These are phyloP conservation scores for Torymus auratus DNA, from an alignment of 2,888 invertebrate species.

Conservation along the genomic window DNA sequence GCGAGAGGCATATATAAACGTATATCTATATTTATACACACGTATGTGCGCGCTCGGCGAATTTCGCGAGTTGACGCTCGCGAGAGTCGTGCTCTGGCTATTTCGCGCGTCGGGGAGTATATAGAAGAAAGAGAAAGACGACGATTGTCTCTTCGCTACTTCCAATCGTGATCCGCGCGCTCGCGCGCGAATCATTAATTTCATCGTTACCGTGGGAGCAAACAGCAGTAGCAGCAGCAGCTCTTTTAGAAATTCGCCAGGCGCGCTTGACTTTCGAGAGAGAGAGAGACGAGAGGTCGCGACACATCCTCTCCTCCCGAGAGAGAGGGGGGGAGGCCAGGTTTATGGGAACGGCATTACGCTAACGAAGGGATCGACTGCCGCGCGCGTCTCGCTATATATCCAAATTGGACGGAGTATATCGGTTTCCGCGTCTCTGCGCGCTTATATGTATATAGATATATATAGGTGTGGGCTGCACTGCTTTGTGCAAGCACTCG, in stretches of 20 bases:
- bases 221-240: conserved; percentile 29
- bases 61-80: conserved; percentile 29
- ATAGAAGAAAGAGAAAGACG: background rate
- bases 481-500: too few species aligned
- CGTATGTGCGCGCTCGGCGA: too few species aligned
- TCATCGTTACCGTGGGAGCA: conserved; percentile 61
- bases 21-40: too few species aligned
- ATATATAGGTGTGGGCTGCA: too few species aligned
- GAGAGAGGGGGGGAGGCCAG: conserved; percentile 49
- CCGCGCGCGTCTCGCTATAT: conserved; percentile 8
- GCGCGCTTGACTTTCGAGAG: conserved; percentile 58
- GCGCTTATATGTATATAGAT: too few species aligned
- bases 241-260: conserved; percentile 60
- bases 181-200: conserved; percentile 56
- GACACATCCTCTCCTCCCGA: conserved; percentile 52
- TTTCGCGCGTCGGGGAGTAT: conserved; percentile 12
- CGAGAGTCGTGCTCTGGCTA: conserved; percentile 41
- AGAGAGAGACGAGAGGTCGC: conserved; percentile 57
- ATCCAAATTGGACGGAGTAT: conserved; percentile 52
- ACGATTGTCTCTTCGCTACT: conserved; percentile 37
- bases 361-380: conserved; percentile 58
- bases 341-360: conserved; percentile 60
- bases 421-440: conserved; percentile 43
- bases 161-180: conserved; percentile 48
- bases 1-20: background rate